These are phyloP conservation scores for Syngnathoides biaculeatus DNA, from an alignment of 2,113 vertebrate genomes.

Conservation along the genomic window DNA sequence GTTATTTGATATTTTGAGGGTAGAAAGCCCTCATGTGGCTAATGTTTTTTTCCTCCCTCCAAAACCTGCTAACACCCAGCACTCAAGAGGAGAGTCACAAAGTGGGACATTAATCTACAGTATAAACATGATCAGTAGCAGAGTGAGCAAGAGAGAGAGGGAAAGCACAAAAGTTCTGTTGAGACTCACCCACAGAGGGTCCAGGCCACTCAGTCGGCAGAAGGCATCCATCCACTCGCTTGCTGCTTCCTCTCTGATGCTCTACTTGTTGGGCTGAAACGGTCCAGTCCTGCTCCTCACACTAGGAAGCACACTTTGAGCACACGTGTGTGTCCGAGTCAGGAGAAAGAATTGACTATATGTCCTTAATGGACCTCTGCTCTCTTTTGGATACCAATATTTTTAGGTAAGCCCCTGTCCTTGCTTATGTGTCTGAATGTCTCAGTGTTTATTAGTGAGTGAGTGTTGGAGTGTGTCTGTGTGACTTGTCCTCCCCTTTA, in stretches of 20 bases:
- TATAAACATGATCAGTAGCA: background rate
- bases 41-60: background rate
- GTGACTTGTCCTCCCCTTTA: slow-evolving; percentile 50
- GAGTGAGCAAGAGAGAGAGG: background rate
- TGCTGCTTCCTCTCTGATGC: slow-evolving; percentile 58
- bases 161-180: slow-evolving; percentile 14
- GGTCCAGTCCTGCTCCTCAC: slow-evolving; percentile 51
- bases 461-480: slow-evolving; percentile 24
- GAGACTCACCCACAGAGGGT: slow-evolving; percentile 78
- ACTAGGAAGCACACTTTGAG: slow-evolving; percentile 26
- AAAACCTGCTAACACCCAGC: background rate
- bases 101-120: background rate
- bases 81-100: background rate
- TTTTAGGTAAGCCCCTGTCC: slow-evolving; percentile 15
- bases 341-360: slow-evolving; percentile 10
- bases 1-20: background rate
- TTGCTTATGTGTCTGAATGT: slow-evolving; percentile 36
- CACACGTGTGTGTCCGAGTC: slow-evolving; percentile 12
- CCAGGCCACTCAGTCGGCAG: slow-evolving; percentile 78
- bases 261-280: slow-evolving; percentile 41
- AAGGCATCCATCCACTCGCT: slow-evolving; percentile 75
- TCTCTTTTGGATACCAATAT: slow-evolving; percentile 29
- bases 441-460: slow-evolving; percentile 41
- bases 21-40: background rate
- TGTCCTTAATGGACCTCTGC: slow-evolving; percentile 29